Percentiles rank a stretch among this genome's conserved stretches.
Evolutionary conservation across 2,888 invertebrate genomes (phyloP).

Genomic region (Acleris cristana): DNA sequence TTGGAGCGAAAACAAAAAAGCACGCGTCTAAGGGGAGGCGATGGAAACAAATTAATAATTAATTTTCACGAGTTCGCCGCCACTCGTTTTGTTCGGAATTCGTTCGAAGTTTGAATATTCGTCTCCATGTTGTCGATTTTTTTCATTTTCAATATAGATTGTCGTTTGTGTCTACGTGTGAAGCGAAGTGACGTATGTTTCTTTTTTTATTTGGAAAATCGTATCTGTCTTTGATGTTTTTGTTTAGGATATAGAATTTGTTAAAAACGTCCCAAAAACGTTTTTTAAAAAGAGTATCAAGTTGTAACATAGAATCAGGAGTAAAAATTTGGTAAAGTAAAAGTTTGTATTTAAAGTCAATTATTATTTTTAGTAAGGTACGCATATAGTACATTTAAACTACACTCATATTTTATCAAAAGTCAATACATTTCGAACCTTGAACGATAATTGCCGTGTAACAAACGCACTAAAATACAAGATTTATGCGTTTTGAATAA

Average conservation of each 20-base stretch:
- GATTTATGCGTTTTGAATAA: conserved; percentile 28
- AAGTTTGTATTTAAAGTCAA: too few species aligned
- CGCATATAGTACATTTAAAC: background rate
- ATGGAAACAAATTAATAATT: conserved; percentile 77
- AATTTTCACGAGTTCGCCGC: conserved; percentile 73
- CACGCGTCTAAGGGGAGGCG: conserved; percentile 51
- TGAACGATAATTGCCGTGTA: conserved; percentile 23
- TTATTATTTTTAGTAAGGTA: too few species aligned
- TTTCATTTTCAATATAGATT: conserved; percentile 47
- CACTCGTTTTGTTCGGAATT: conserved; percentile 75
- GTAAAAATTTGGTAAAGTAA: too few species aligned
- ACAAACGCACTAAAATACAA: conserved; percentile 26
- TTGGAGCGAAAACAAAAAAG: conserved; percentile 64
- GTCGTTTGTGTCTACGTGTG: conserved; percentile 33
- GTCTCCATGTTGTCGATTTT: conserved; percentile 52
- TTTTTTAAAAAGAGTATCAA: too few species aligned
- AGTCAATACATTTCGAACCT: conserved; percentile 34
- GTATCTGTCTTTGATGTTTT: too few species aligned
- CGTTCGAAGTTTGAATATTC: conserved; percentile 70
- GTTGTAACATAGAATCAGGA: too few species aligned
- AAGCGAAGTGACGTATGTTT: background rate
- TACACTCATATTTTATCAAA: background rate
- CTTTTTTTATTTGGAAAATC: too few species aligned
- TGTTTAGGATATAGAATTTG: too few species aligned
- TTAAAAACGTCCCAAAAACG: too few species aligned